These are phyloP conservation scores for Tupaia chinensis DNA, from an alignment of 2,113 vertebrate species.

Conservation along the genomic window DNA sequence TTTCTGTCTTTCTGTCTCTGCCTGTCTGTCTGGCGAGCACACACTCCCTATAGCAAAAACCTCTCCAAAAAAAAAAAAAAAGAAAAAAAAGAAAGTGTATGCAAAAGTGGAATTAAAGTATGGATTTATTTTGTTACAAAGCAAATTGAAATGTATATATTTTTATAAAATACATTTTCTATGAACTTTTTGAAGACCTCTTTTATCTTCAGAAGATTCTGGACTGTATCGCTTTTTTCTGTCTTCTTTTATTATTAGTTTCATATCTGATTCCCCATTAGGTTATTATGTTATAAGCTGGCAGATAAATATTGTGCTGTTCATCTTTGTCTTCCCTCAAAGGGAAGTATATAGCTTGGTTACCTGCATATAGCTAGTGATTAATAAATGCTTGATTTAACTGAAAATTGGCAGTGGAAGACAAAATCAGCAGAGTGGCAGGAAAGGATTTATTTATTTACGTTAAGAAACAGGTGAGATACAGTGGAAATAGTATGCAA, in stretches of 20 bases:
- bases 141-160: no score
- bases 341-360: not conserved
- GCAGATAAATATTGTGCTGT: not conserved
- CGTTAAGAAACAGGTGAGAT: slow-evolving; percentile 45
- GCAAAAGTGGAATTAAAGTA: no score
- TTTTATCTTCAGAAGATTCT: slow-evolving; percentile 35
- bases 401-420: slow-evolving; percentile 57
- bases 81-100: no score
- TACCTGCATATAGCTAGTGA: slow-evolving; percentile 25
- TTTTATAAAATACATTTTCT: no score
- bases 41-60: no score
- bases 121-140: no score
- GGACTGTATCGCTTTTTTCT: not conserved
- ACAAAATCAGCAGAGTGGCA: slow-evolving; percentile 52
- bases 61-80: no score
- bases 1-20: no score
- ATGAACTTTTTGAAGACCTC: no score
- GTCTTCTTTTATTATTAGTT: slow-evolving; percentile 46
- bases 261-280: not conserved
- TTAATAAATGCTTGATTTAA: slow-evolving; percentile 63
- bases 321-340: slow-evolving; percentile 16
- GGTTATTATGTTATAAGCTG: not conserved
- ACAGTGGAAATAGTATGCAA: slow-evolving; percentile 41
- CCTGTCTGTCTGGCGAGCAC: no score
- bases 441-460: slow-evolving; percentile 44